Base-by-base conservation (phyloP, 2,797 vertebrate genomes). In the Stomatorhinus walkeri region DNA sequence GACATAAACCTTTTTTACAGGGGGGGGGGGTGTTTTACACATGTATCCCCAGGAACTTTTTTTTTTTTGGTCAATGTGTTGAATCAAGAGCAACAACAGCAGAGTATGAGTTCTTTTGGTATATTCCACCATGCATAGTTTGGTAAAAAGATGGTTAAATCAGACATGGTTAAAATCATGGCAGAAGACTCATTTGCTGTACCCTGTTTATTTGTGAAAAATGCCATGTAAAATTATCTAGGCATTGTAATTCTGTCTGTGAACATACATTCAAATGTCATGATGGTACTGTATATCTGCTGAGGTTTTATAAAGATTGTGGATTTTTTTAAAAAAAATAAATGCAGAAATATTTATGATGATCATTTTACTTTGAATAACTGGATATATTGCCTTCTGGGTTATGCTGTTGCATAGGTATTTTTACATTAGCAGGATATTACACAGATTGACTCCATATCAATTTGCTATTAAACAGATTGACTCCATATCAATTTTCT, bases 181-280 rank as follows among this genome's bases (percentile, higher is more conserved):
- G 90, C 89, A 91, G 93, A 92, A 91, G 91, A 32, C 36, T 40
- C 32, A 40, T 90, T 87, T 24, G 90, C 92, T 84, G 76, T 85
- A 46, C 12, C 92, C 89, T 92, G 90, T 86, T 68, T 91, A 6
- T 88, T 76, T 91, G 88, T 87, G 90, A 91, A 92, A 89, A 92
- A 48, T 88, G 92, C 92, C 90, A 89, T 92, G 87, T 49, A 22
- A 93, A 93, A 92, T 81, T 93, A 79, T 61, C 76, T 94, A 90
- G 92, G 92, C 92, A 90, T 94, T 94, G 93, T 95, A 92, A 92
- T 93, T 89, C 90, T 93, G n/a, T 92, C 90, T 93, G 93, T 92
- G 90, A 90, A 92, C 88, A 90, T 92, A 88, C 88, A n/a, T 68
- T 49, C 51, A 76, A 36, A 85, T 90, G 89, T 93, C 90, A 61